These are phyloP conservation scores for Notodromas monacha DNA, from an alignment of 2,888 invertebrate genomes.

Conservation along the genomic window DNA sequence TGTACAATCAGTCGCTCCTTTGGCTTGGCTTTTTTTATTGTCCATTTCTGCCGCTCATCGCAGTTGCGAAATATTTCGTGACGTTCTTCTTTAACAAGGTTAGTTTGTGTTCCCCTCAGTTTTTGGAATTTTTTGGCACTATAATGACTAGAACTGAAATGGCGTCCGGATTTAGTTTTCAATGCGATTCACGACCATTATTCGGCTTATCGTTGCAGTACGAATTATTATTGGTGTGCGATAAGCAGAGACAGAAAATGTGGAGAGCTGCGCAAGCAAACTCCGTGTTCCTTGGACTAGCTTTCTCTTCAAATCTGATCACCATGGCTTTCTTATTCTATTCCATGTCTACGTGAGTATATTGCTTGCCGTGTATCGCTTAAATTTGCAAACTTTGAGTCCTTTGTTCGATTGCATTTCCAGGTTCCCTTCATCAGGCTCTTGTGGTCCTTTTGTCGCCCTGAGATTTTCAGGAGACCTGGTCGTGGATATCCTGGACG, in stretches of 20 bases:
- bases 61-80: conserved; percentile 30
- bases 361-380: conserved; percentile 8
- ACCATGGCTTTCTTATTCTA: conserved; percentile 13
- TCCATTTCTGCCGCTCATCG: conserved; percentile 29
- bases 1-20: conserved; percentile 42
- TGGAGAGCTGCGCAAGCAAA: conserved; percentile 40
- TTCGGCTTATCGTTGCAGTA: neutral
- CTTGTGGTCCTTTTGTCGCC: conserved; percentile 15
- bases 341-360: conserved; percentile 10
- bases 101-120: conserved; percentile 9
- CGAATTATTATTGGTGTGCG: conserved; percentile 16
- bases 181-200: too few relatives aligned
- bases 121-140: neutral
- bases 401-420: conserved; percentile 5
- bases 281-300: conserved; percentile 25
- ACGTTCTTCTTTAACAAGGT: conserved; percentile 34
- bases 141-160: too few relatives aligned
- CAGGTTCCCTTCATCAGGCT: conserved; percentile 13
- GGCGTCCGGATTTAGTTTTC: too few relatives aligned
- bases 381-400: neutral
- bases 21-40: conserved; percentile 42
- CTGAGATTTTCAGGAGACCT: conserved; percentile 11
- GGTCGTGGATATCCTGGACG: conserved; percentile 11
- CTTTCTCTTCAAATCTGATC: conserved; percentile 14
- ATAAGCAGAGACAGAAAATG: conserved; percentile 30